Evolutionary conservation across 2,888 invertebrate species (phyloP).

Genomic region (Campoplex capitator): DNA sequence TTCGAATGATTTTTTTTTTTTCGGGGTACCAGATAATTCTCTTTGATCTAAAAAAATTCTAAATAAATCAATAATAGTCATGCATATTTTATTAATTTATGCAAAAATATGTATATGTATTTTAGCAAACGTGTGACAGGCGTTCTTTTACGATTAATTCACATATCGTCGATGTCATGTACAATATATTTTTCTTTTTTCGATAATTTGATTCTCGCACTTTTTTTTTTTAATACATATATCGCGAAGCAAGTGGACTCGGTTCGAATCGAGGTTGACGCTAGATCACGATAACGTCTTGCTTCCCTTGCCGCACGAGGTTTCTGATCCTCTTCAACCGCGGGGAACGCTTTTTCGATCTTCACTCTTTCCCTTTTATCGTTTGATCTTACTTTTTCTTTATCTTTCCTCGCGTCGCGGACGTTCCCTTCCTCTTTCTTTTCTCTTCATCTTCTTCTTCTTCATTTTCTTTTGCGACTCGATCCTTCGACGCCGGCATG

Average conservation of each 20-base stretch:
- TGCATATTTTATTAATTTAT: too few species aligned
- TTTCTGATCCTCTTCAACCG: constrained; percentile 75
- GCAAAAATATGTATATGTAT: too few species aligned
- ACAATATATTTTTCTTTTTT: background rate
- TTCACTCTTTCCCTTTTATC: constrained; percentile 61
- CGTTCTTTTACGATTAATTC: background rate
- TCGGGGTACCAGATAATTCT: background rate
- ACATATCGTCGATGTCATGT: background rate
- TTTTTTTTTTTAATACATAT: background rate
- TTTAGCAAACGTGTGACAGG: too few species aligned
- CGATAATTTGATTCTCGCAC: constrained; percentile 28
- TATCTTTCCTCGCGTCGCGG: constrained; percentile 50
- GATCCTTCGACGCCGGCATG: constrained; percentile 69
- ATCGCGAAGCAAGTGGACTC: constrained; percentile 34
- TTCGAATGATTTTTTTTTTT: background rate
- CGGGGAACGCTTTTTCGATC: constrained; percentile 70
- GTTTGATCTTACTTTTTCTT: constrained; percentile 66
- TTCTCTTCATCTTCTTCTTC: constrained; percentile 28
- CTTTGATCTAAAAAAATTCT: background rate
- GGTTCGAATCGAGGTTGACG: constrained; percentile 82
- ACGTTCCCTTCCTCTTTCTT: constrained; percentile 30
- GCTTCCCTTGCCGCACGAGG: constrained; percentile 64
- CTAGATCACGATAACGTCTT: constrained; percentile 82
- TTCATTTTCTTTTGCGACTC: constrained; percentile 45
- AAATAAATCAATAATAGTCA: background rate